Base-by-base conservation (phyloP, 2,113 vertebrate species). In the Saccopteryx leptura region DNA sequence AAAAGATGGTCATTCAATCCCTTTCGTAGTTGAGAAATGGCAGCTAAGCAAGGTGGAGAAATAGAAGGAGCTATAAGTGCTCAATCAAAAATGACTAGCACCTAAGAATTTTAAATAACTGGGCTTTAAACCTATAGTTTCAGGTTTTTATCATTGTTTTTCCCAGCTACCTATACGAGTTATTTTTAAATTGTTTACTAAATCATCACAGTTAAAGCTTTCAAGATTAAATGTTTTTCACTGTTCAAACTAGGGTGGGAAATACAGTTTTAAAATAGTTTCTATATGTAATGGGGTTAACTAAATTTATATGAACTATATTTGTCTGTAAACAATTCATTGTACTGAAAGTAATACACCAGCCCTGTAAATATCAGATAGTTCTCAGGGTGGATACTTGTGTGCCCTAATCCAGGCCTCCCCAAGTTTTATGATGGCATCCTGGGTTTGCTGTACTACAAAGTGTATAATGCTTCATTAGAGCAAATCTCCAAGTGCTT, bases 1-100 rank as follows among this genome's bases (percentile, higher is more conserved):
- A 91, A 93, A 93, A 91, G 33, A 68, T 23, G 5, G n/a, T 58
- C 76, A 78, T 76, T 76, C 26, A 54, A 10, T 46, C 4, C 23
- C 39, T 71, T 79, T 79, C 54, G 46, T 31, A 76, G 54, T 60
- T 93, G 79, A 92, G 80, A 93, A 90, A 78, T 54, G 74, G 46
- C 46, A 90, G 46, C 71, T 24, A 50, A 84, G 48, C 81, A 97
- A 56, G 96, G 39, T 13, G 69, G 61, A 97, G 46, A 74, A 95
- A 92, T 31, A 71, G n/a, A 91, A 81, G 69, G 14, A 88, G 61
- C 23, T 81, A 1, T 88, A 85, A 50, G 56, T 61, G 39, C 23
- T 72, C 63, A 92, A 95, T 60, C n/a, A 91, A 78, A 97, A 97
- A 96, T 61, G 81, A 95, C 28, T 63, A 61, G 61, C 21, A 60